Evolutionary conservation across 2,797 vertebrate species (phyloP).

Genomic region (Eurystomus glaucurus): DNA sequence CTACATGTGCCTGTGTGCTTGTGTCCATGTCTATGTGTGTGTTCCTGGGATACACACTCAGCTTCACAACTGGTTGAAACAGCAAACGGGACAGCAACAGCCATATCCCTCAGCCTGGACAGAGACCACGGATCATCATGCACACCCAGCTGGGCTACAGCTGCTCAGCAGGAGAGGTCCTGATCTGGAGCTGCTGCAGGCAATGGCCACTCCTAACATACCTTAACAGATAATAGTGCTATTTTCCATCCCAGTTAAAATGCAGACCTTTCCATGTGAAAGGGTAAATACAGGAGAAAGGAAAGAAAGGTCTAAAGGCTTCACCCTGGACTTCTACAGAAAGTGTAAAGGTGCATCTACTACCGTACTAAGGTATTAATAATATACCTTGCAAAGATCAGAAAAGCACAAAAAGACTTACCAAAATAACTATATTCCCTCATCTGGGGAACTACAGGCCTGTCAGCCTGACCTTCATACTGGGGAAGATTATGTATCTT

Average conservation of each 20-base stretch:
- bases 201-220: not conserved
- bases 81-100: not conserved
- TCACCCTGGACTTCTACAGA: not conserved
- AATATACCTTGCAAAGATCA: not conserved
- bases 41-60: not conserved
- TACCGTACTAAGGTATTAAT: not conserved
- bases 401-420: not conserved
- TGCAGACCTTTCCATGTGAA: not conserved
- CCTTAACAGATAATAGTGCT: not conserved
- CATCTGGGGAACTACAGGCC: too few relatives aligned
- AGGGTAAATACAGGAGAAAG: not conserved
- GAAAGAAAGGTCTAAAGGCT: not conserved
- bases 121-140: not conserved
- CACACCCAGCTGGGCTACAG: fast-evolving
- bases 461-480: too few relatives aligned
- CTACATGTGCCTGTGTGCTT: not conserved
- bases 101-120: not conserved
- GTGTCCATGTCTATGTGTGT: fast-evolving
- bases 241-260: not conserved
- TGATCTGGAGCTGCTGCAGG: not conserved
- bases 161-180: not conserved
- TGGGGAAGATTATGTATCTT: too few relatives aligned
- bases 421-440: not conserved
- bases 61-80: not conserved
- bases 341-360: not conserved